A percentile compares a stretch with the other conserved stretches of the same genome.
Evolutionary conservation across 2,888 invertebrate genomes (phyloP).

Genomic region (Chymomyza caudatula): DNA sequence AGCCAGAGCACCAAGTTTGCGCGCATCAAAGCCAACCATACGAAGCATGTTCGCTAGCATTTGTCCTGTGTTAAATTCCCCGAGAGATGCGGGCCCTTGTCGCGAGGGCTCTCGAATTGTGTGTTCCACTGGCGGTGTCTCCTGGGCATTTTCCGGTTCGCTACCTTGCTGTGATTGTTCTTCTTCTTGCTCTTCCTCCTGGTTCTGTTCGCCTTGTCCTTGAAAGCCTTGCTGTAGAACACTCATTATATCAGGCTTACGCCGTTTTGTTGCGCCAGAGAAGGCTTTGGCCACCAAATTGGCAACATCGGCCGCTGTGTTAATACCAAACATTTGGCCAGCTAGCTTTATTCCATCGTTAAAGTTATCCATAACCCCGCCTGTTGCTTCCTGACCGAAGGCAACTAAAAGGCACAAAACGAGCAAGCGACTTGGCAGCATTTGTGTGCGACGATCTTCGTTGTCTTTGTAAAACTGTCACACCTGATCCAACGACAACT

Average conservation of each 20-base stretch:
- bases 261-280: conserved; percentile 42
- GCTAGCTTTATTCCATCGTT: conserved; percentile 75
- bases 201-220: conserved; percentile 13
- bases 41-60: conserved; percentile 80
- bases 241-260: conserved; percentile 60
- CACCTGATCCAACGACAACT: conserved; percentile 21
- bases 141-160: conserved; percentile 48
- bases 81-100: neutral
- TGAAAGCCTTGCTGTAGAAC: conserved; percentile 53
- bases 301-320: conserved; percentile 81
- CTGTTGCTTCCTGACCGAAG: conserved; percentile 32
- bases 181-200: conserved; percentile 21
- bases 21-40: conserved; percentile 86
- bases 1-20: conserved; percentile 88
- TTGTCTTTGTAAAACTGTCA: conserved; percentile 43
- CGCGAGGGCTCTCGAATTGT: conserved; percentile 6
- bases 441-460: neutral
- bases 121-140: conserved; percentile 1
- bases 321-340: conserved; percentile 78
- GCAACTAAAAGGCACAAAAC: conserved; percentile 7
- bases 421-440: conserved; percentile 40
- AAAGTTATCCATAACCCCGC: conserved; percentile 75
- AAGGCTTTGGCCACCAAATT: conserved; percentile 82
- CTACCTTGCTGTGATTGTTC: conserved; percentile 37
- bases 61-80: conserved; percentile 50